Base-by-base conservation (phyloP, 2,888 invertebrate genomes). In the Ennomos fuscantarius region DNA sequence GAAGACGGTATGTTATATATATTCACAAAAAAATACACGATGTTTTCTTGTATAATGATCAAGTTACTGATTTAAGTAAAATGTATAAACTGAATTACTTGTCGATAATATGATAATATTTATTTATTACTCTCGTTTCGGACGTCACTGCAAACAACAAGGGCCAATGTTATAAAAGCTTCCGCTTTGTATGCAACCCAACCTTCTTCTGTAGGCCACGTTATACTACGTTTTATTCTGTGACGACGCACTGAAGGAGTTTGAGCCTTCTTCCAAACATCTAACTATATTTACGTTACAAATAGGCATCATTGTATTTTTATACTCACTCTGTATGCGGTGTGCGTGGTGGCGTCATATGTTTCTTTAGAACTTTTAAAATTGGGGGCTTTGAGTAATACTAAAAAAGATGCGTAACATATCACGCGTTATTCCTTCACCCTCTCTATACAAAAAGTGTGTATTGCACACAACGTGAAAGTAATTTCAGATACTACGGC, bases 291-390 rank as follows among this genome's bases (percentile, higher is more conserved):
- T 79, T 81, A 74, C 73, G 71, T 74, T 76, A 73, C 77, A 81
- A 83, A 87, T 85, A 87, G 82, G 82, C 83, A 83, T 85, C 82
- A 83, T 82, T 81, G 84, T 84, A 79, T 84, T 85, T 84, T 81
- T 81, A 78, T 78, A 70, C 66, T 67, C 68, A 70, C 85, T 90
- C 84, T 80, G 89, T 90, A 90, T 90, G 84, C 89, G 76, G 81
- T 71, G 72, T 79, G 77, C 73, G 87, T 76, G 63, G 70, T 69
- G 66, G 81, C 82, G 86, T 82, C 89, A 89, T 89, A 86, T 90
- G 89, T 77, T 83, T 81, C 80, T 76, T 75, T 75, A 68, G 68
- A 86, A 85, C 82, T 86, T 89, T 87, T 82, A 82, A 86, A 89
- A 86, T 80, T 81, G 81, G 77, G 75, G 81, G 49, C 42, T 49